These are phyloP conservation scores for Austrolebias charrua DNA, from an alignment of 2,797 vertebrate species.

Conservation along the genomic window DNA sequence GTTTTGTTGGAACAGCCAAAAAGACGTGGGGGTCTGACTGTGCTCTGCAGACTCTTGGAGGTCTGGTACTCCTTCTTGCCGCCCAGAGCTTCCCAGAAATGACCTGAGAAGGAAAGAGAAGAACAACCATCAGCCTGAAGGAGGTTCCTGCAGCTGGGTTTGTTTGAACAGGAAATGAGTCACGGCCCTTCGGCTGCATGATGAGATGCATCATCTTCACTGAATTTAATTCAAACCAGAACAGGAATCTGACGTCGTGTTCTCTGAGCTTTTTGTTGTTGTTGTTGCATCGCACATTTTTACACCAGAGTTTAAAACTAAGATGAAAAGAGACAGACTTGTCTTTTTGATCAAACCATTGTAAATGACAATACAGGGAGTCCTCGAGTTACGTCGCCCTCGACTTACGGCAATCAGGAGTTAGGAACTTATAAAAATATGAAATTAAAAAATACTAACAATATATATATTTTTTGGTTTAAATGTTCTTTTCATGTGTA, in stretches of 20 bases:
- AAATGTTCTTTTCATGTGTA: too few species aligned
- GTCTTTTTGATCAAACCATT: too few species aligned
- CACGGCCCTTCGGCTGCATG: too few species aligned
- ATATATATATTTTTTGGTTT: too few species aligned
- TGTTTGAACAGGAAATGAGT: conserved; percentile 19
- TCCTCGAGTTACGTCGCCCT: too few species aligned
- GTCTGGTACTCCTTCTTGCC: conserved; percentile 83
- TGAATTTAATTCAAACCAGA: conserved; percentile 2
- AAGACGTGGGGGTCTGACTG: conserved; percentile 72
- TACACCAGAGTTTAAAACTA: too few species aligned
- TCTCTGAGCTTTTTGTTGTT: neutral
- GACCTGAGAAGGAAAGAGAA: conserved; percentile 52
- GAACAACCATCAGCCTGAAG: conserved; percentile 1
- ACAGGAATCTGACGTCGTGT: neutral
- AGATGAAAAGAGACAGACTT: too few species aligned
- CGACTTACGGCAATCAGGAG: too few species aligned
- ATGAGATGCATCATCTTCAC: neutral
- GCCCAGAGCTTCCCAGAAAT: conserved; percentile 79
- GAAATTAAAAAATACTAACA: too few species aligned
- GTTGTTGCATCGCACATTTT: too few species aligned
- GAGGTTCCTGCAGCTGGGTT: neutral
- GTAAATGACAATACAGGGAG: too few species aligned
- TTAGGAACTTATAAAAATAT: too few species aligned
- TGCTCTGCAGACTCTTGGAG: conserved; percentile 71
- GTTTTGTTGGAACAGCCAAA: conserved; percentile 86